phyloP scores from a whole-genome alignment of 2,797 vertebrate genomes.

The Merluccius polli region DNA sequence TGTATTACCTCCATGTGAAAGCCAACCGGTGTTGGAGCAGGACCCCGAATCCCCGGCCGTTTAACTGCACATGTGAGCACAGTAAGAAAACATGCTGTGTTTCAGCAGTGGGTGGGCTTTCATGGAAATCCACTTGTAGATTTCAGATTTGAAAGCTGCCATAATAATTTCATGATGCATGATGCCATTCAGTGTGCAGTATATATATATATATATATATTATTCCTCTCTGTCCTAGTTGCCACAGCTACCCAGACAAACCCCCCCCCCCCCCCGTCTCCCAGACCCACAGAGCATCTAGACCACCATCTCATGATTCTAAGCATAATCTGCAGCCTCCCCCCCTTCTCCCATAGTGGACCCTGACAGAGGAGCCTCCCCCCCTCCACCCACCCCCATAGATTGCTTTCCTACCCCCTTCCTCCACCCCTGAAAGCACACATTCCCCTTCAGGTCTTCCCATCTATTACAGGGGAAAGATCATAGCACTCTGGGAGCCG shows the following conservation, averaged over 20 bases:
- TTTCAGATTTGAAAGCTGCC: background rate
- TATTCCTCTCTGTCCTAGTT: background rate
- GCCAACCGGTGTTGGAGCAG: background rate
- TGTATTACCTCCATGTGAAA: too few species aligned
- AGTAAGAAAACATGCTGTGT: background rate
- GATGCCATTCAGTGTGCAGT: background rate
- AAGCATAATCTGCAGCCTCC: background rate
- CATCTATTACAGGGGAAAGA: conserved; percentile 52
- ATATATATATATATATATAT: background rate
- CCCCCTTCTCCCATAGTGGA: background rate
- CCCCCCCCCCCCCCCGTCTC: background rate
- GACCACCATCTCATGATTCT: background rate
- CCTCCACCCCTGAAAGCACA: conserved; percentile 43
- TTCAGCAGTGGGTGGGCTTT: background rate
- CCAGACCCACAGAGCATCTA: background rate
- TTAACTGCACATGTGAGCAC: background rate
- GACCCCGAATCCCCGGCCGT: background rate
- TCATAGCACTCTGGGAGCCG: conserved; percentile 34
- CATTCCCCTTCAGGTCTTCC: conserved; percentile 41
- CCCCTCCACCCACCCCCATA: background rate
- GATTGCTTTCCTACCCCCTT: conserved; percentile 24
- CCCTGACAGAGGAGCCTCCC: conserved; percentile 34
- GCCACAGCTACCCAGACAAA: background rate
- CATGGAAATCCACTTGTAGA: background rate
- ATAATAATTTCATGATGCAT: background rate